These are phyloP conservation scores for Calephelis nemesis DNA, from an alignment of 1,140 invertebrate species.

Conservation along the genomic window DNA sequence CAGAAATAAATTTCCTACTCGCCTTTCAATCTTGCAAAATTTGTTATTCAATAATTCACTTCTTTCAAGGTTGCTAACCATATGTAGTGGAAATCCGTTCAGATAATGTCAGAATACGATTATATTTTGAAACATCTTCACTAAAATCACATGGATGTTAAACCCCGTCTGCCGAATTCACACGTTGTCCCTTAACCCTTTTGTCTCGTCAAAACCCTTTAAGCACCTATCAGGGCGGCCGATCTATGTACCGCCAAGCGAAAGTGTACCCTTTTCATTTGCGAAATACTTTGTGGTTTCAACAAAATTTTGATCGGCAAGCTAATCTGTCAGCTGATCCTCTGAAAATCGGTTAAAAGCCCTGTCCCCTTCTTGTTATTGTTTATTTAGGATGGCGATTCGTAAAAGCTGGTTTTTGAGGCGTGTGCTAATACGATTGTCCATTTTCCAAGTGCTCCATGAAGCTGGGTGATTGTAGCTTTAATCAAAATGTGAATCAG, in stretches of 20 bases:
- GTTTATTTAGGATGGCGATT: conserved; percentile 76
- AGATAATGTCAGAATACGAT: background rate
- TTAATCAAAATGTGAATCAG: conserved; percentile 22
- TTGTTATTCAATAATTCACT: no score
- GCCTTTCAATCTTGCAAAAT: no score
- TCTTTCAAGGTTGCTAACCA: no score
- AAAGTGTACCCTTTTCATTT: conserved; percentile 25
- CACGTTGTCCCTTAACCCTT: conserved; percentile 48
- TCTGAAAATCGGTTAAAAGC: conserved; percentile 73
- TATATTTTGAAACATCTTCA: conserved; percentile 19
- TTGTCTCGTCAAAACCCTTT: conserved; percentile 67
- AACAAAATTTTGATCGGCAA: conserved; percentile 48
- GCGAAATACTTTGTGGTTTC: conserved; percentile 30
- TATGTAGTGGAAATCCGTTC: background rate
- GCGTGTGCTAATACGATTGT: conserved; percentile 73
- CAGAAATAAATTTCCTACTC: no score
- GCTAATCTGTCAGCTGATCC: conserved; percentile 77
- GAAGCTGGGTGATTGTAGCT: conserved; percentile 27
- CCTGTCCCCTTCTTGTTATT: conserved; percentile 68
- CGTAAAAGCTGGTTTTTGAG: conserved; percentile 70
- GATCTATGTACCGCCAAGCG: conserved; percentile 42
- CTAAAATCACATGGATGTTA: conserved; percentile 20
- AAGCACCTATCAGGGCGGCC: conserved; percentile 57
- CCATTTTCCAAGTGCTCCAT: conserved; percentile 49
- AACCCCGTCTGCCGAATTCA: conserved; percentile 32